Evolutionary conservation across 2,888 invertebrate species (phyloP).

Genomic region (Phortica magna): DNA sequence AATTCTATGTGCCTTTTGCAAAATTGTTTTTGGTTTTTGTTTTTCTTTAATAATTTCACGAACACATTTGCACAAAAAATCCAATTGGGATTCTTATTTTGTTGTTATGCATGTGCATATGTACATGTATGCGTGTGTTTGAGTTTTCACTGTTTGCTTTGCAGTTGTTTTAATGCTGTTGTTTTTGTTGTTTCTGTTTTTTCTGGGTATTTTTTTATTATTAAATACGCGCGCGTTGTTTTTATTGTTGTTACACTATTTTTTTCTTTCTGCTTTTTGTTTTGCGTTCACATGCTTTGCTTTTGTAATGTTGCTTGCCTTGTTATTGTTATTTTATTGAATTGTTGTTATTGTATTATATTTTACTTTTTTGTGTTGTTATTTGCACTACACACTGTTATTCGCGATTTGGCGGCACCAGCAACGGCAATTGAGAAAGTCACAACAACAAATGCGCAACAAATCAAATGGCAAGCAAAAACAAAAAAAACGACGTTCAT

Average conservation of each 20-base stretch:
- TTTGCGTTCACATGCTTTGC: neutral
- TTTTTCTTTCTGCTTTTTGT: conserved; percentile 6
- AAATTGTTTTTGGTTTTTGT: conserved; percentile 17
- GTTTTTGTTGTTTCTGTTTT: neutral
- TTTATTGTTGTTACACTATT: conserved; percentile 4
- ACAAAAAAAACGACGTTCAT: neutral
- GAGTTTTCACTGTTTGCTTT: neutral
- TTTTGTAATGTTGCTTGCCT: conserved; percentile 4
- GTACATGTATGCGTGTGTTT: conserved; percentile 8
- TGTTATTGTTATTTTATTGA: conserved; percentile 14
- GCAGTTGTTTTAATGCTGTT: neutral
- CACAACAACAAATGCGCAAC: conserved; percentile 7
- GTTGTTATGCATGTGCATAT: conserved; percentile 7
- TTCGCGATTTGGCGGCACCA: conserved; percentile 7
- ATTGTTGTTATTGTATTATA: conserved; percentile 3
- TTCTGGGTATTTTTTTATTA: neutral
- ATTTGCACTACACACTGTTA: conserved; percentile 20
- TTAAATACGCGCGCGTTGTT: neutral
- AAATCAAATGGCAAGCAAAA: conserved; percentile 23
- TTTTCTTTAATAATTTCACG: conserved; percentile 19
- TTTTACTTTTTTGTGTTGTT: conserved; percentile 11
- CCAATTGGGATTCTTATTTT: conserved; percentile 13
- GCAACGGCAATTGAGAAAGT: conserved; percentile 8
- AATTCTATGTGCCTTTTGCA: conserved; percentile 28
- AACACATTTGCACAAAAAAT: neutral